Percentiles rank a stretch among this genome's conserved stretches.
Conservation (phyloP, 2,113 vertebrate species). For the Cynoglossus semilaevis region DNA sequence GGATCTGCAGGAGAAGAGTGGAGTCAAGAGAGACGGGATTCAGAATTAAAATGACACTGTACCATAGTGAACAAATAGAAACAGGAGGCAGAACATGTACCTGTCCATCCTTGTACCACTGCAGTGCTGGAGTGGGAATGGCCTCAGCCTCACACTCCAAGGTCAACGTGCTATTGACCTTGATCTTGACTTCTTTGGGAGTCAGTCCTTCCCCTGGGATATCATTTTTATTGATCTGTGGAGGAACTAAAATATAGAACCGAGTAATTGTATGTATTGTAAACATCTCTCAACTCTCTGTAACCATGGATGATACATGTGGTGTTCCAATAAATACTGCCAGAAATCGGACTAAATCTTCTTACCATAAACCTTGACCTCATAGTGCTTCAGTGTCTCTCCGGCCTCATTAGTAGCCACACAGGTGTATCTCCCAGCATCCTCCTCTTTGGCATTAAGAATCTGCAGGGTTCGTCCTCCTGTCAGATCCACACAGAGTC, state of each 20-base stretch:
- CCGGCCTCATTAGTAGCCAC: constrained; percentile 94
- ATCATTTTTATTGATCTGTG: constrained; percentile 87
- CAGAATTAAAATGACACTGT: no score
- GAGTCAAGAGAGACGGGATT: no score
- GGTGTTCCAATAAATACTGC: not conserved
- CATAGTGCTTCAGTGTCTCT: constrained; percentile 87
- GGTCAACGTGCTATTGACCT: constrained; percentile 87
- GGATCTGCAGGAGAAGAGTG: constrained; percentile 69
- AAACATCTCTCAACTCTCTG: not conserved
- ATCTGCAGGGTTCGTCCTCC: constrained; percentile 93
- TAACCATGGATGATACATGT: not conserved
- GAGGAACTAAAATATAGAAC: constrained; percentile 81
- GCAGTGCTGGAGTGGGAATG: constrained; percentile 82
- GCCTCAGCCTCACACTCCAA: constrained; percentile 90
- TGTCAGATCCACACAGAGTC: constrained; percentile 43
- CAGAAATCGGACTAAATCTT: constrained; percentile 16
- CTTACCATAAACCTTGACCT: constrained; percentile 93
- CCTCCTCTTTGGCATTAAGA: constrained; percentile 84
- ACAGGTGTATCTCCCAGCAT: constrained; percentile 88
- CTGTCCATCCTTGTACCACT: constrained; percentile 98
- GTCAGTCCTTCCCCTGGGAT: constrained; percentile 78
- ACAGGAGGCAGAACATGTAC: constrained; percentile 51
- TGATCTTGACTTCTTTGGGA: constrained; percentile 92
- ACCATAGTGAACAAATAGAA: not conserved
- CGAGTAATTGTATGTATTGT: not conserved